These are phyloP conservation scores for Prunella strophiata DNA, from an alignment of 2,797 vertebrate genomes.

Conservation along the genomic window DNA sequence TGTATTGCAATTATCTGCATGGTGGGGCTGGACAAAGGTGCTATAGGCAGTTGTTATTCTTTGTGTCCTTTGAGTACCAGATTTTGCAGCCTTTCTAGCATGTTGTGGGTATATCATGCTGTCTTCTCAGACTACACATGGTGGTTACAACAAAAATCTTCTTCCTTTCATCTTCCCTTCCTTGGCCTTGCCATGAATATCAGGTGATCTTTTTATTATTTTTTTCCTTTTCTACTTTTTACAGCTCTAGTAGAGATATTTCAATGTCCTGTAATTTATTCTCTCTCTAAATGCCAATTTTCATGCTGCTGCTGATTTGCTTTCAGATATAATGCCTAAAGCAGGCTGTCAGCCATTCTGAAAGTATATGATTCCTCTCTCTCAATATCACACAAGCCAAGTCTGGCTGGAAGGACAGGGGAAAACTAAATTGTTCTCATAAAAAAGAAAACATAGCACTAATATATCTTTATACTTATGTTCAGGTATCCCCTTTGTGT, in stretches of 20 bases:
- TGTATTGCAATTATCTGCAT: background rate
- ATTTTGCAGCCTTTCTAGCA: background rate
- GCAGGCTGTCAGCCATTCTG: conserved; percentile 43
- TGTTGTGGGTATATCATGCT: background rate
- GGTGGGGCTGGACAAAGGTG: background rate
- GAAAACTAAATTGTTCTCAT: conserved; percentile 58
- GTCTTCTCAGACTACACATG: background rate
- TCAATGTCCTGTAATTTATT: conserved; percentile 64
- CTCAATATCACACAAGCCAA: conserved; percentile 2
- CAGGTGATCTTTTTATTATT: background rate
- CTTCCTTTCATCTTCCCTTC: background rate
- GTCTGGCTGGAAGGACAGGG: conserved; percentile 26
- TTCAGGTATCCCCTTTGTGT: conserved; percentile 55
- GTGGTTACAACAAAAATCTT: background rate
- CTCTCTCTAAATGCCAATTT: conserved; percentile 63
- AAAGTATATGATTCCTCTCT: conserved; percentile 38
- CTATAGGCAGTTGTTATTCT: background rate
- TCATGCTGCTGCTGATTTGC: conserved; percentile 49
- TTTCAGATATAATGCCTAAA: conserved; percentile 66
- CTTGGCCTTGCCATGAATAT: background rate
- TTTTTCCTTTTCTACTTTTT: conserved; percentile 8
- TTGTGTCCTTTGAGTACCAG: background rate
- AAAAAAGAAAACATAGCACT: conserved; percentile 51
- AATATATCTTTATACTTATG: conserved; percentile 50
- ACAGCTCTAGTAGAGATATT: conserved; percentile 49